Evolutionary conservation across 2,113 vertebrate genomes (phyloP), one percentile per base, ranked within the genome.

Genomic region (Antennarius striatus): DNA sequence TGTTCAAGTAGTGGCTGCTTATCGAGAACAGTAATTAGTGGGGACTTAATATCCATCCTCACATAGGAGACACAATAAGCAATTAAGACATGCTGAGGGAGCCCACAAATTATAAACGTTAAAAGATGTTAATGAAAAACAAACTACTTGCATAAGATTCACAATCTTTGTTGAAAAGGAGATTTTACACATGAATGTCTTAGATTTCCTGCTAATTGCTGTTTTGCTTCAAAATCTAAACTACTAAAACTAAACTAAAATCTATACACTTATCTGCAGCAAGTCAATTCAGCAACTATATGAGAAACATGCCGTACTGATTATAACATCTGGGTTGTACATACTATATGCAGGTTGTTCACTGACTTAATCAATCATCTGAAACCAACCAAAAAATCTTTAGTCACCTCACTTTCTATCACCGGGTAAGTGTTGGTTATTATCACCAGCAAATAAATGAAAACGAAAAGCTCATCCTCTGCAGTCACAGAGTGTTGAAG

Each of bases 11-110:
- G 66, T 10, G 12, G 74, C 72, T 56, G 65, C 43, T 45, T 46
- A 56, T 53, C 63, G 51, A 67, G 50, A 77, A 43, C 54, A 46
- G 61, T 80, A 86, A 88, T 90, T 90, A 90, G 76, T 3, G 2
- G 40, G 50, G 62, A 67, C 43, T 82, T 80, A 75, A 74, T 83
- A 75, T 85, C 57, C 65, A 61, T 68, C 59, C 71, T 79, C 73
- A 71, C 78, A 71, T 69, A 75, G 67, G 70, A 77, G 63, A 81
- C 47, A 81, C 79, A 81, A 81, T 71, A 51, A 73, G 68, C 55
- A 82, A 85, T 86, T 85, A 85, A 49, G 61, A 61, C 65, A 4
- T 10, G 63, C 59, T 40, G 75, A 60, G 71, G 47, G 11, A 75
- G 36, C 17, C n/a, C 50, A 42, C 29, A 36, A 77, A 85, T 89